Conservation (phyloP, 2,888 invertebrate genomes). For the Phymatocera aterrima region DNA sequence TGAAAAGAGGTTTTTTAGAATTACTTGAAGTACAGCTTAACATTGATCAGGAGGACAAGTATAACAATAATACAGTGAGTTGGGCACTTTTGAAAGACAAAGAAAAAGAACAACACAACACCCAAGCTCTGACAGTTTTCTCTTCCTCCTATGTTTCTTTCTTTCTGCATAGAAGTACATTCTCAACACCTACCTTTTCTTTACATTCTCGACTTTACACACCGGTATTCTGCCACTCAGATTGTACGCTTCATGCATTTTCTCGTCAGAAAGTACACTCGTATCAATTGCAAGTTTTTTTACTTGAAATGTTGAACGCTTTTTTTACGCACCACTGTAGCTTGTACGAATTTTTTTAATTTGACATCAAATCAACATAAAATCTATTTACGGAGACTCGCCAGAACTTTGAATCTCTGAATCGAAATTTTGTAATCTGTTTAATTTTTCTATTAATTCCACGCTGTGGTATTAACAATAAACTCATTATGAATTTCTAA, state of each 20-base stretch:
- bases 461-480: no score
- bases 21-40: conserved; percentile 92
- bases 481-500: no score
- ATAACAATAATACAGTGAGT: conserved; percentile 69
- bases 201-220: not conserved
- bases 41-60: conserved; percentile 86
- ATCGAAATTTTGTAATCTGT: no score
- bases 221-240: not conserved
- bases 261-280: not conserved
- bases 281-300: not conserved
- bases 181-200: not conserved
- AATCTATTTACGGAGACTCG: no score
- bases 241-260: not conserved
- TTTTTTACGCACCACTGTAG: not conserved
- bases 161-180: not conserved
- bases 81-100: conserved; percentile 27
- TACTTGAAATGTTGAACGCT: not conserved
- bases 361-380: no score
- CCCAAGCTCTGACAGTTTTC: not conserved
- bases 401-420: no score
- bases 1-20: conserved; percentile 93
- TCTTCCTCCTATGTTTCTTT: not conserved
- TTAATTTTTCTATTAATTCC: no score
- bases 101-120: not conserved
- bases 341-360: not conserved